Evolutionary conservation across 2,888 invertebrate genomes (phyloP).

Genomic region (Apamea crenata): DNA sequence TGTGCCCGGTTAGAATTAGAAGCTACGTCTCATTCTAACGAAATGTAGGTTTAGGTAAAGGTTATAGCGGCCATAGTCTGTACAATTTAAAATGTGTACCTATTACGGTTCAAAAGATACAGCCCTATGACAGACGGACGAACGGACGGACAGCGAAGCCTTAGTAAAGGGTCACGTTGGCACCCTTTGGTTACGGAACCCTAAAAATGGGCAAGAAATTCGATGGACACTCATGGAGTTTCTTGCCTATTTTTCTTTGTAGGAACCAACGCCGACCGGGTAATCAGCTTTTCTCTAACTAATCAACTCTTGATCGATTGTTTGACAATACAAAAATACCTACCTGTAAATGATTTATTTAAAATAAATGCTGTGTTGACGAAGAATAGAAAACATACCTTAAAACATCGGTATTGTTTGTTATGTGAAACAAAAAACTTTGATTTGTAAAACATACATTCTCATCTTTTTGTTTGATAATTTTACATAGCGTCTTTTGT

Average conservation of each 20-base stretch:
- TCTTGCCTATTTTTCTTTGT: neutral
- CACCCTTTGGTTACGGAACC: neutral
- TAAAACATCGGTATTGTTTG: neutral
- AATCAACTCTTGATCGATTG: too few relatives aligned
- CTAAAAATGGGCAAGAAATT: neutral
- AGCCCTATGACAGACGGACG: too few relatives aligned
- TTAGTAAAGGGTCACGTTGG: too few relatives aligned
- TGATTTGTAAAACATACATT: neutral
- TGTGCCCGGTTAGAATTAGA: too few relatives aligned
- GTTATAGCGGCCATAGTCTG: too few relatives aligned
- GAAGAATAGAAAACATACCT: neutral
- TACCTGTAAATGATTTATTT: neutral
- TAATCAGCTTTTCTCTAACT: neutral
- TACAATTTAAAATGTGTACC: too few relatives aligned
- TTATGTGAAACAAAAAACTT: constrained; percentile 6
- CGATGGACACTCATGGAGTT: too few relatives aligned
- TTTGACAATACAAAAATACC: too few relatives aligned
- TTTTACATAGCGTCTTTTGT: neutral
- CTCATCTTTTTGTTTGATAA: neutral
- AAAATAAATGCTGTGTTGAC: neutral
- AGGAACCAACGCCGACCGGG: neutral
- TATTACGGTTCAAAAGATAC: too few relatives aligned
- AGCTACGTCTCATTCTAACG: too few relatives aligned
- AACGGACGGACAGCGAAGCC: too few relatives aligned
- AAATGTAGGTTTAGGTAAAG: too few relatives aligned